Percentiles rank a stretch among this genome's conserved stretches.
Evolutionary conservation across 2,888 invertebrate genomes (phyloP).

Genomic region (Nasonia oneida): DNA sequence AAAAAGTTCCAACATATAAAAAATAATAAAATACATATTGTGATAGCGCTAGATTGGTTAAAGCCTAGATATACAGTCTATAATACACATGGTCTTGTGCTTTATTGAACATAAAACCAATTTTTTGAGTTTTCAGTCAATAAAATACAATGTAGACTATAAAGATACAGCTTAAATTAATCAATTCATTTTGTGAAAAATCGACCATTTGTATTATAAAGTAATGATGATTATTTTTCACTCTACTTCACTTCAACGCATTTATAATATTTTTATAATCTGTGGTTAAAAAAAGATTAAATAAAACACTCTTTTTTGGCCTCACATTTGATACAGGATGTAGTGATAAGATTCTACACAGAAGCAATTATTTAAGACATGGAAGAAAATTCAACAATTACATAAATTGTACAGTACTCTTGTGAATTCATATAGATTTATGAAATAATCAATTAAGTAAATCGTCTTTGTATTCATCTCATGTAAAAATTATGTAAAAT

Average conservation of each 20-base stretch:
- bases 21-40: conserved; percentile 72
- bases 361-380: conserved; percentile 66
- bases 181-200: conserved; percentile 5
- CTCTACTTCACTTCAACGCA: conserved; percentile 67
- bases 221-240: conserved; percentile 67
- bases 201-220: conserved; percentile 70
- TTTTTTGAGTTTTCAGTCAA: conserved; percentile 20
- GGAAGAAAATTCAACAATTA: conserved; percentile 64
- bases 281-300: conserved; percentile 72
- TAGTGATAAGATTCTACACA: conserved; percentile 59
- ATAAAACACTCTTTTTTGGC: conserved; percentile 75
- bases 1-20: conserved; percentile 67
- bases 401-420: conserved; percentile 59
- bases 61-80: conserved; percentile 66
- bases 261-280: conserved; percentile 72
- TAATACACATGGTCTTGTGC: conserved; percentile 50
- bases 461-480: conserved; percentile 46
- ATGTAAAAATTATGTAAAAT: conserved; percentile 59
- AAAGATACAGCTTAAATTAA: conserved; percentile 34
- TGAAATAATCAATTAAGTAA: conserved; percentile 60
- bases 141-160: conserved; percentile 28
- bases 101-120: conserved; percentile 38
- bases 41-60: conserved; percentile 74
- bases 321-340: conserved; percentile 69
- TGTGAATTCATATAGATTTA: conserved; percentile 42